Conservation (phyloP, 2,113 vertebrate genomes). For the Ariopsis seemanni region DNA sequence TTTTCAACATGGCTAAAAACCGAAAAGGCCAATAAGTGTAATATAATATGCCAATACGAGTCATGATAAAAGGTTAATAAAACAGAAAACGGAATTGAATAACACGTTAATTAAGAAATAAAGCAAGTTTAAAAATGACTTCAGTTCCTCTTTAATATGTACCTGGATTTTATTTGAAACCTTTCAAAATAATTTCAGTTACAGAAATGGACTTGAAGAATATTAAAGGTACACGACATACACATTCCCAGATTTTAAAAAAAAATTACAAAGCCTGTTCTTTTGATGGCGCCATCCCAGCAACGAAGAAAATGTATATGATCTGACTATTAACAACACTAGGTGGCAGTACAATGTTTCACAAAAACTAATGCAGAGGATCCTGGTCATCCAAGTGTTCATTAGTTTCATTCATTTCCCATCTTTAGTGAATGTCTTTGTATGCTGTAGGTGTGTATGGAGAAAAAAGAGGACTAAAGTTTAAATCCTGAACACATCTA, state of each 20-base stretch:
- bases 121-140: no score
- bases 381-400: background rate
- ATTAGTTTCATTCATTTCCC: background rate
- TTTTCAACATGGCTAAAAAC: no score
- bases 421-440: background rate
- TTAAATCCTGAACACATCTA: background rate
- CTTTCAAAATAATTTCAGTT: background rate
- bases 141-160: no score
- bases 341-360: conserved; percentile 26
- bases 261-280: background rate
- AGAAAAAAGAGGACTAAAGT: background rate
- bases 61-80: no score
- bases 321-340: background rate
- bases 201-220: background rate
- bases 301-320: background rate
- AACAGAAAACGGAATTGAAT: no score
- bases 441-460: background rate
- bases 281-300: background rate
- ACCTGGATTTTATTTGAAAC: background rate
- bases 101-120: no score
- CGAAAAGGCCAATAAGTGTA: no score
- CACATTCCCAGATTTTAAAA: background rate
- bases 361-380: background rate
- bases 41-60: no score
- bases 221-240: background rate